phyloP scores from a whole-genome alignment of 2,888 invertebrate species.

The Calephelis perditalis region DNA sequence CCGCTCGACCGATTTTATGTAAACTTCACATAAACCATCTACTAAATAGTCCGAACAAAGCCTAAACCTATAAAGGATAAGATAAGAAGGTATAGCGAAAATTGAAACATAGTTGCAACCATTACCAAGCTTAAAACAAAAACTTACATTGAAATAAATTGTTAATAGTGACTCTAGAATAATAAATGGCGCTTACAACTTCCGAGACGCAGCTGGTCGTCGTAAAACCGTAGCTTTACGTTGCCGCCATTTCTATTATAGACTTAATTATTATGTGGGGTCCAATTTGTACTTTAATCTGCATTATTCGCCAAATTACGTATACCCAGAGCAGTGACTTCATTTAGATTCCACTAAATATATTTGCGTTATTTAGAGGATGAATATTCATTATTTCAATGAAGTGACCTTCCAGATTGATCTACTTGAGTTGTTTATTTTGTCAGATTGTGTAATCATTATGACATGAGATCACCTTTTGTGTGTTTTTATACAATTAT shows the following conservation, averaged over 20 bases:
- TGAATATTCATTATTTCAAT: too few relatives aligned
- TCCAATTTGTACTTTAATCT: slow-evolving; percentile 40
- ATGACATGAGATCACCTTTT: too few relatives aligned
- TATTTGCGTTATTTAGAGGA: too few relatives aligned
- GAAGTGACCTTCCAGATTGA: too few relatives aligned
- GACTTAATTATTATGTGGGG: slow-evolving; percentile 47
- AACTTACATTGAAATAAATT: slow-evolving; percentile 40
- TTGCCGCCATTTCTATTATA: slow-evolving; percentile 43
- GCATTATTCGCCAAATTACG: slow-evolving; percentile 9
- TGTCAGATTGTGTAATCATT: too few relatives aligned
- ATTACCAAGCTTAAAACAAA: slow-evolving; percentile 1
- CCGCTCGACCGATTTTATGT: too few relatives aligned
- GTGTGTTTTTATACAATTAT: too few relatives aligned
- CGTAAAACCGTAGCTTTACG: slow-evolving; percentile 56
- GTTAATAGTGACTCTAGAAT: slow-evolving; percentile 37
- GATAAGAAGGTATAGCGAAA: background rate
- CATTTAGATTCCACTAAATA: background rate
- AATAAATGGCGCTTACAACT: slow-evolving; percentile 49
- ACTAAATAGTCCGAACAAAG: too few relatives aligned
- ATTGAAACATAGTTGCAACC: slow-evolving; percentile 29
- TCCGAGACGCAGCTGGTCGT: slow-evolving; percentile 53
- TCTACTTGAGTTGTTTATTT: too few relatives aligned
- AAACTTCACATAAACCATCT: too few relatives aligned
- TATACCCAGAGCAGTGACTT: background rate
- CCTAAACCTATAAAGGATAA: too few relatives aligned